Base-by-base conservation (phyloP, 2,797 vertebrate genomes). In the Petrocephalus schoutedeni region DNA sequence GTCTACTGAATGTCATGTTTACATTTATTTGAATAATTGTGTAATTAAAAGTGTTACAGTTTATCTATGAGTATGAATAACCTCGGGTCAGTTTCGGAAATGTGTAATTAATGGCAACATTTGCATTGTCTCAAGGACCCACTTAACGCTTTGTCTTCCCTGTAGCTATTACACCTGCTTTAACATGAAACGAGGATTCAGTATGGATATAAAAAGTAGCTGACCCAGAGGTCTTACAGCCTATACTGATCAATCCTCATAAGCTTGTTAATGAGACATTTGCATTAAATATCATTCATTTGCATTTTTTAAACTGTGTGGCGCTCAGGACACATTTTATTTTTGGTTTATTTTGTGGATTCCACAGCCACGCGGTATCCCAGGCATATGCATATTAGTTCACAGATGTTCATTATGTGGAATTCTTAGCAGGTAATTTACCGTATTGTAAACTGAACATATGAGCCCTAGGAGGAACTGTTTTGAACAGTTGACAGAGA, bases 261-360 rank as follows among this genome's bases (percentile, higher is more conserved):
- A 77, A 41, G 71, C 14, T 77, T 77, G 71, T 45, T 77, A 77
- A 77, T 77, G 71, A 77, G 71, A 77, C 71, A 77, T 77, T 77
- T 77, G 71, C 71, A 77, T 77, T 77, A 77, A 77, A 77, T 77
- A 77, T 77, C 71, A 45, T 77, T 77, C 71, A 77, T 77, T 77
- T 77, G 36, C 71, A 77, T 77, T 45, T 77, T 77, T 77, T 45
- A 77, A 77, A 77, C 32, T 77, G 71, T n/a, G 32, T 45, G 32
- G 36, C 2, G 36, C 36, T 77, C 41, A 9, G 41, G 71, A 45
- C 14, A 45, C 32, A 8, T 45, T 77, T 77, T 77, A 19, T 41
- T 45, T 41, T 77, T 19, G 32, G 71, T 77, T 77, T 77, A 19
- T 77, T 77, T 41, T n/a, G 36, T 2, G 0, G 14, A 77, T 77